Conservation (phyloP, 2,113 vertebrate species). For the Mastomys coucha region DNA sequence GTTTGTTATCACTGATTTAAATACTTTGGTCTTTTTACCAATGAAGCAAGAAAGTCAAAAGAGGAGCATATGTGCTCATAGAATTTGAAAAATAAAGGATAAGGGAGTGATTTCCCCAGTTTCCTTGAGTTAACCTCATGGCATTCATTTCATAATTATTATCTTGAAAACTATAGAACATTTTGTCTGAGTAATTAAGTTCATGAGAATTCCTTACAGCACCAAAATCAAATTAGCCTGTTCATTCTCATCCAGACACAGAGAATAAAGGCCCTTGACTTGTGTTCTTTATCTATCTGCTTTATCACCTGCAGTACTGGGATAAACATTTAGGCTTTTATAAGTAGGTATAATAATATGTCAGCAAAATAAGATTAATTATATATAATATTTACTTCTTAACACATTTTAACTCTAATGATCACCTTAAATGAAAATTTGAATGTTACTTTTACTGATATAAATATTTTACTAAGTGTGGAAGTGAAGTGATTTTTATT, state of each 20-base stretch:
- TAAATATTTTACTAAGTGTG: not conserved
- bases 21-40: not conserved
- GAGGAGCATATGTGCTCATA: not conserved
- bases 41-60: not conserved
- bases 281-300: not conserved
- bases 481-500: not conserved
- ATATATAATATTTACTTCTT: not conserved
- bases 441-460: not conserved
- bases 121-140: not conserved
- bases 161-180: not conserved
- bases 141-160: not conserved
- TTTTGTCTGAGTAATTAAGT: not conserved
- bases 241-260: not conserved
- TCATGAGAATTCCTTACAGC: not conserved
- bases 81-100: not conserved
- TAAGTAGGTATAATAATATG: not conserved
- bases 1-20: not conserved
- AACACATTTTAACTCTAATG: not conserved
- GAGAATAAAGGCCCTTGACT: not conserved
- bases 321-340: not conserved
- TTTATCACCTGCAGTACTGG: not conserved
- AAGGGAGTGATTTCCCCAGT: not conserved
- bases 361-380: not conserved
- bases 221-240: not conserved
- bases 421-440: not conserved